Conservation (phyloP, 2,113 vertebrate genomes). For the Sinocyclocheilus anshuiensis region DNA sequence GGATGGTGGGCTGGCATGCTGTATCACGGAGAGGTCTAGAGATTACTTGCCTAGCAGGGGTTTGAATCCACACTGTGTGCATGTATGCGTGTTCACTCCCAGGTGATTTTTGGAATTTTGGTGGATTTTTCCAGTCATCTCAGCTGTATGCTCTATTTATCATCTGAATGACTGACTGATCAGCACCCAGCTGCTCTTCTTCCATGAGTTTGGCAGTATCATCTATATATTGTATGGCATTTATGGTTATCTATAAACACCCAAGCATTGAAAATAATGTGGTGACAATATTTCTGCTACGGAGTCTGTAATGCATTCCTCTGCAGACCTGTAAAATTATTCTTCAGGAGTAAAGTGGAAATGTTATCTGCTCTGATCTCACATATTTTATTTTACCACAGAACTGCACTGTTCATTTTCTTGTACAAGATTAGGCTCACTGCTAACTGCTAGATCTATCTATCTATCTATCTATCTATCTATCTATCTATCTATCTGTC, state of each 20-base stretch:
- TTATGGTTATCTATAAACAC: neutral
- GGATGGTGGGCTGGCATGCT: constrained; percentile 14
- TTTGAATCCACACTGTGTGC: constrained; percentile 8
- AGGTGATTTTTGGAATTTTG: neutral
- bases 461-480: too few relatives aligned
- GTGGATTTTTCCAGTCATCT: neutral
- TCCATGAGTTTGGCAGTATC: neutral
- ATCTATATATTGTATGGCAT: neutral
- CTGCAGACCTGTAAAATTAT: neutral
- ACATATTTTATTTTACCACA: constrained; percentile 13
- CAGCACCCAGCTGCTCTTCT: constrained; percentile 14
- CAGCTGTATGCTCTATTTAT: constrained; percentile 3
- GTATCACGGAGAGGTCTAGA: neutral
- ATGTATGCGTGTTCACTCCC: neutral
- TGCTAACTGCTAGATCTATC: neutral
- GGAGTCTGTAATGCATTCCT: neutral
- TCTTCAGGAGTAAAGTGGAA: neutral
- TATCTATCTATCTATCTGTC: too few relatives aligned
- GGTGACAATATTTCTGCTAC: neutral
- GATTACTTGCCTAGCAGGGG: constrained; percentile 20
- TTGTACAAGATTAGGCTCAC: neutral
- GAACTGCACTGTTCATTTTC: neutral
- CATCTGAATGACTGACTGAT: constrained; percentile 22
- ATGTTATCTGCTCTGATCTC: neutral
- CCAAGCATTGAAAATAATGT: neutral